Base-by-base conservation (phyloP, 2,113 vertebrate genomes). In the Myrmecophaga tridactyla region DNA sequence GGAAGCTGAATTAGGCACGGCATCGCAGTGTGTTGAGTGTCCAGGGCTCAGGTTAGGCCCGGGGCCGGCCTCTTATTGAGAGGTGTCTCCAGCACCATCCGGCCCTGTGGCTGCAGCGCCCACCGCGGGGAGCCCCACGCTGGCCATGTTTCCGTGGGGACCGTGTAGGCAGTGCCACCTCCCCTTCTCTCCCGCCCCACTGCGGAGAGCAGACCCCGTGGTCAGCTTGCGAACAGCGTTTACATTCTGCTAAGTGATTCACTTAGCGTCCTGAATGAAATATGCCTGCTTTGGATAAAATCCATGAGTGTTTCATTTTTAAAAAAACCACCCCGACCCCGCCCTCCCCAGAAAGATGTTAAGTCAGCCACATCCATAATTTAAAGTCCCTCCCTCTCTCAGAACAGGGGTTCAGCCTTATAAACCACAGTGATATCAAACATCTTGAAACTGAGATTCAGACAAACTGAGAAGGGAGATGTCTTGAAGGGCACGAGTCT, bases 401-500 rank as follows among this genome's bases (percentile, higher is more conserved):
- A 76, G 7, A 36, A 48, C 29, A 84, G 65, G 43, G 48, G 18
- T 7, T 56, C 89, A 34, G 51, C 48, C 63, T 34, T 78, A 48
- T 60, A 39, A 85, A 27, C 46, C 84, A 58, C 58, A 48, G 76
- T 39, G 62, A 81, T 18, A 51, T 43, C 51, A 62, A 96, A 75
- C 41, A 77, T 93, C 77, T 93, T 89, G 93, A 97, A 96, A 94
- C 97, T 96, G 82, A 97, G 93, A 81, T 96, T 96, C 92, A 78
- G 89, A 92, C 63, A 89, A 97, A 93, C 83, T 34, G 82, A 85
- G 96, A 86, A 97, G 81, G 85, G 90, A 93, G 95, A 94, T 82
- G 90, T 96, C 98, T 94, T 94, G 17, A 97, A 10, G 39, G 39
- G 75, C 43, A n/a, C 43, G 93, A 75, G 7, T 94, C 94, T 95